Evolutionary conservation across 2,888 invertebrate species (phyloP), one percentile per base, ranked within the genome.

Genomic region (Gerris lacustris): DNA sequence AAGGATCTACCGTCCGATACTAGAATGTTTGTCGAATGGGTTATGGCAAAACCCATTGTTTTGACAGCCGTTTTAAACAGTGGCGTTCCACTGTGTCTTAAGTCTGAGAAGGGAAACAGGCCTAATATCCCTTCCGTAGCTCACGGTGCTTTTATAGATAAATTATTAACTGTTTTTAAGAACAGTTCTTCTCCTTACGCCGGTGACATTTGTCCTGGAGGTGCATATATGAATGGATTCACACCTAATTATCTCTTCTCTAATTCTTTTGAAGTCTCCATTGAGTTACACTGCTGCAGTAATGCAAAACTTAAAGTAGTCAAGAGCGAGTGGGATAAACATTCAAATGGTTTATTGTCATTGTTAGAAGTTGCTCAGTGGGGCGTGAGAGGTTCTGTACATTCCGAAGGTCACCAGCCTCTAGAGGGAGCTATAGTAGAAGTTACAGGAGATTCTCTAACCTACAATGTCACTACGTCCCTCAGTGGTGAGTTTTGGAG

Each of bases 281-380:
- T 99, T 77, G 99, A 99, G 80, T 81, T 99, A 77, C 94, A 94
- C 66, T 99, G 99, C 82, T 92, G 92, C 82, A 99, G 99, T 82
- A 98, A 87, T 80, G 99, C 99, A 0, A 73, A 78, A 0, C 88
- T 90, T 0, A 80, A 81, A 0, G 83, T 85, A n/a, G 81, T 98
- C 77, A 84, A 88, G 0, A 79, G 81, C 5, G 91, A 91, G 82
- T 99, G 98, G 99, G 79, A 81, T 5, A 84, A 87, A 74, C 98
- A 99, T 80, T 90, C 91, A 79, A 91, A 90, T 75, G 84, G 97
- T 0, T 80, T 99, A 70, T 77, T 99, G 7, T 84, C 88, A 2
- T 96, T 89, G 78, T 87, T 99, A 75, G 93, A 94, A 79, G 88
- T 93, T 78, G 83, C 84, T 0, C 89, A 92, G 77, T 86, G 88